Evolutionary conservation across 2,113 vertebrate genomes (phyloP), one percentile per base, ranked within the genome.

Genomic region (Aramus guarauna): DNA sequence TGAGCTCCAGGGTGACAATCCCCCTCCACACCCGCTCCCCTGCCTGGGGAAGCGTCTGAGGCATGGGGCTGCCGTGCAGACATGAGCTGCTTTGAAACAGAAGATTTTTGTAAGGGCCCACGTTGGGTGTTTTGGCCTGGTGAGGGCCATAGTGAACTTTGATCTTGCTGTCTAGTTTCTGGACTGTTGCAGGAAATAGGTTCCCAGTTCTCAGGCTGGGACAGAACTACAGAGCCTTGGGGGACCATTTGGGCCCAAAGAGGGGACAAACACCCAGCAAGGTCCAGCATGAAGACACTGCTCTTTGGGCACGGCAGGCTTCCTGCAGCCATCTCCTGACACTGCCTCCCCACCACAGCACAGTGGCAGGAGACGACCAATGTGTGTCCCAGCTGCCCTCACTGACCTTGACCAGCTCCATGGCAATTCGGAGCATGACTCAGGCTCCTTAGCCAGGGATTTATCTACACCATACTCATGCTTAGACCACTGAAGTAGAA

Each of bases 31-130:
- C 22, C 29, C 26, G 2, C 22, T 72, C 15, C 52, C 23, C 36
- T 67, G 47, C 53, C n/a, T 34, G 23, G n/a, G 30, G 29, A 55
- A 48, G 76, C 67, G 43, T 11, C 62, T 2, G 3, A 56, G 45
- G 30, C 73, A 41, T 0, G 2, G 15, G 34, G 47, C 71, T 74
- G 64, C 50, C 2, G 0, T 12, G 39, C 19, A 20, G 18, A 0
- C 14, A 16, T 13, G 47, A 71, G 50, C 55, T 52, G 48, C n/a
- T 90, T 24, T 45, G 27, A 26, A 77, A 67, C 12, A 12, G 47
- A 66, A 15, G 34, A 13, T 20, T 24, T 63, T 36, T 63, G 37
- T 52, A 21, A 8, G 29, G 47, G 36, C 34, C n/a, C 15, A 1
- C 34, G 2, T 50, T 18, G 66, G 41, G 15, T 22, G 47, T 52